Base-by-base conservation (phyloP, 2,113 vertebrate genomes). In the Castor canadensis region DNA sequence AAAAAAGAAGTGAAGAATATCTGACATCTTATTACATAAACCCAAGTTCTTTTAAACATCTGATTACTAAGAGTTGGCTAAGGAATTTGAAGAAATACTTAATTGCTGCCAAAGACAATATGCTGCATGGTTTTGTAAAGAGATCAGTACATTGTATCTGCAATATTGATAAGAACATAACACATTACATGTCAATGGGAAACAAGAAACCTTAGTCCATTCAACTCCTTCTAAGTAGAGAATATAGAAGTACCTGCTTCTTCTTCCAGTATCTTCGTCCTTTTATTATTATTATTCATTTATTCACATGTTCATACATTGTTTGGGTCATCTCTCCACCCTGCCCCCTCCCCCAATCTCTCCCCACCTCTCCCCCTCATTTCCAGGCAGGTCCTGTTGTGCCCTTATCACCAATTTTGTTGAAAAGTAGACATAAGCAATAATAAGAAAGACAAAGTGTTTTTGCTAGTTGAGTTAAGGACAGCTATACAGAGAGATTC, bases 61-160 rank as follows among this genome's bases (percentile, higher is more conserved):
- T 38, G 8, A 85, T 58, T 88, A 49, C 69, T 92, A 92, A 77
- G 28, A 89, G 6, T 38, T 89, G 3, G 43, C 80, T 87, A 40
- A 26, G 80, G 4, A 77, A 86, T 79, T 89, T 87, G 95, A 80
- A 80, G 49, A 80, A 85, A 93, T 88, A 43, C 45, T 47, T 87
- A 60, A 28, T 20, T 94, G 47, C 38, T 85, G 77, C 30, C 77
- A 77, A 77, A 67, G 15, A 89, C 4, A 4, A 62, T 40, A 20
- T 72, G 58, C 19, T 40, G 16, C 3, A 58, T 20, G 45, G n/a
- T 90, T 93, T 87, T 66, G 81, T 24, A 2, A 54, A 20, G 22
- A n/a, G 30, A 22, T 67, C 52, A 80, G n/a, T 30, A 87, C 6
- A 49, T 11, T 0, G 66, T 6, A 4, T 67, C 30, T 30, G 6